Evolutionary conservation across 2,888 invertebrate species (phyloP), one percentile per base, ranked within the genome.

Genomic region (Harpalus rubripes): DNA sequence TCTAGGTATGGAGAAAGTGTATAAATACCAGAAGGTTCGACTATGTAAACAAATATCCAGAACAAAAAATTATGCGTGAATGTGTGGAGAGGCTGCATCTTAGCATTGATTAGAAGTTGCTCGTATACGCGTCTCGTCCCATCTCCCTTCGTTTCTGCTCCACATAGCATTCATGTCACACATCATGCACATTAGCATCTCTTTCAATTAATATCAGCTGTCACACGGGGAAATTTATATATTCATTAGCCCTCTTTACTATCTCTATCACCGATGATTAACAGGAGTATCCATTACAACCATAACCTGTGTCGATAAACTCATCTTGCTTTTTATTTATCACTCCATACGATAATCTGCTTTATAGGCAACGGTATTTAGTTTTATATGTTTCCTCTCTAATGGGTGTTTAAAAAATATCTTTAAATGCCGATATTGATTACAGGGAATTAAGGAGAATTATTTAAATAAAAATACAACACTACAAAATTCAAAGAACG

Each of bases 91-190:
- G 32, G 15, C 26, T 59, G 10, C 1, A 10, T 4, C 16, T 59
- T 0, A 22, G 63, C 63, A 63, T 63, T 63, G 18, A 22, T 63
- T 39, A 68, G 68, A 39, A 68, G 68, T 15, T 68, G 26, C 68
- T 7, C 10, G 16, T n/a, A 2, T n/a, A 63, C 63, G 26, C 26
- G 32, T 32, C 32, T 3, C 32, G 32, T 32, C 63, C 6, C 63
- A 39, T 39, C 68, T 68, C 68, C 68, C 68, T 68, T 68, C 68
- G 39, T 68, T 68, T 68, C 68, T 68, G 68, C 68, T 68, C 68
- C 32, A 68, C 68, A 68, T 68, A 68, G 7, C 68, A 68, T 68
- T n/a, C n/a, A 39, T 68, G 68, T 68, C 68, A 68, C 68, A 39
- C 26, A 68, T 32, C 68, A 15, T 6, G 32, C 22, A 68, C 63